phyloP scores from a whole-genome alignment of 23 tunicate species.

The Trididemnum clinides region DNA sequence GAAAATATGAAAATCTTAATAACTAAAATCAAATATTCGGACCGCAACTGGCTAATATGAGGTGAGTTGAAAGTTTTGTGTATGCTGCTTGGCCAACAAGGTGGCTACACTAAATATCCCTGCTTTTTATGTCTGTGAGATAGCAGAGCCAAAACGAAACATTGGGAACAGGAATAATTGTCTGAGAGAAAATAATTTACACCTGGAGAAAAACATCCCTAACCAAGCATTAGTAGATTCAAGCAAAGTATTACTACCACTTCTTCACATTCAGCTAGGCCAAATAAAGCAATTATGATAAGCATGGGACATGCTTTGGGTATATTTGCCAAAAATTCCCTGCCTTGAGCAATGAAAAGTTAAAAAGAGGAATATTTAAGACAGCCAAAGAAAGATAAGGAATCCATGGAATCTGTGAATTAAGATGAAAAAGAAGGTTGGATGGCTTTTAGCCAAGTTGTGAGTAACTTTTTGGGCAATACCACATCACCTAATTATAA shows the following conservation, averaged over 20 bases:
- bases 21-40: no score
- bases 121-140: no score
- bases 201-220: neutral
- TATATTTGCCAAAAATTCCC: slow-evolving; percentile 3
- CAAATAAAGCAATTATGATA: neutral
- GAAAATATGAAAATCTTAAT: no score
- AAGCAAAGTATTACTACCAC: slow-evolving; percentile 19
- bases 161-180: no score
- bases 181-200: neutral
- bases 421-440: neutral
- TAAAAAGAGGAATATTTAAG: slow-evolving; percentile 5
- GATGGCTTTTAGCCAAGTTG: no score
- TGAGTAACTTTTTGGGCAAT: slow-evolving; percentile 14
- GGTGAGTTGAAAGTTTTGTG: no score
- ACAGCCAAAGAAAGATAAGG: slow-evolving; percentile 11
- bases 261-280: slow-evolving; percentile 17
- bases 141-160: no score
- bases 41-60: no score
- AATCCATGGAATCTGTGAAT: slow-evolving; percentile 1
- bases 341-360: slow-evolving; percentile 27
- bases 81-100: no score
- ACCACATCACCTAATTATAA: slow-evolving; percentile 8
- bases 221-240: slow-evolving; percentile 16
- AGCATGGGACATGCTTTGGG: slow-evolving; percentile 10
- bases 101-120: no score